Conservation (phyloP, 2,888 invertebrate species). For the Volucella inflata region DNA sequence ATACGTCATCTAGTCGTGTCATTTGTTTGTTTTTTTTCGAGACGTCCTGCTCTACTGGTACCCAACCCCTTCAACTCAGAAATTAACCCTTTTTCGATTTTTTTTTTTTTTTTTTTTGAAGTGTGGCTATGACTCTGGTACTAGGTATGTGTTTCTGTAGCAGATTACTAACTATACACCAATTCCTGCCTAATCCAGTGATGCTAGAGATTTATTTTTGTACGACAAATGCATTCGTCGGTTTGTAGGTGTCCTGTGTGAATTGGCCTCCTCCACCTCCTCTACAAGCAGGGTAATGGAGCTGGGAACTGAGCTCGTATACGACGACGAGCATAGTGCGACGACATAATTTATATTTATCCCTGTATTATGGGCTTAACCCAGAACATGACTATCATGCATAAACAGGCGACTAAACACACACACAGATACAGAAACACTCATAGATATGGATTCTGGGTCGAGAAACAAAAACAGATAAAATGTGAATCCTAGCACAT, state of each 20-base stretch:
- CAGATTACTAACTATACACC: constrained; percentile 51
- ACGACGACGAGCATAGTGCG: too few relatives aligned
- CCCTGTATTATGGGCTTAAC: constrained; percentile 74
- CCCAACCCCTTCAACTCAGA: constrained; percentile 62
- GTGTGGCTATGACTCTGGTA: too few relatives aligned
- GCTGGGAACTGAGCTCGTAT: constrained; percentile 23
- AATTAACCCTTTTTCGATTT: constrained; percentile 70
- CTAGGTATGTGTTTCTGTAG: constrained; percentile 21
- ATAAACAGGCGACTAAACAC: constrained; percentile 66
- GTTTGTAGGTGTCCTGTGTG: constrained; percentile 64
- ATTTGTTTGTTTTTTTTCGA: constrained; percentile 39
- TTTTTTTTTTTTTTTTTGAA: background rate
- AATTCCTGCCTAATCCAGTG: constrained; percentile 71
- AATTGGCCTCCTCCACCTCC: background rate
- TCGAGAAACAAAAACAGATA: constrained; percentile 49
- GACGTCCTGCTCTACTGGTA: constrained; percentile 30
- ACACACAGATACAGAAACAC: constrained; percentile 45
- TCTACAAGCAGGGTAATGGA: background rate
- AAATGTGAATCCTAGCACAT: constrained; percentile 66
- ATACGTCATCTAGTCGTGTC: constrained; percentile 44
- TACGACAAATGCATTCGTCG: constrained; percentile 68
- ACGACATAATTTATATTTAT: constrained; percentile 75
- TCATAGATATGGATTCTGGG: background rate
- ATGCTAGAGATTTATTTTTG: constrained; percentile 63
- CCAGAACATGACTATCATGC: constrained; percentile 74